Conservation (phyloP, 2,797 vertebrate genomes). For the Gallirallus australis region DNA sequence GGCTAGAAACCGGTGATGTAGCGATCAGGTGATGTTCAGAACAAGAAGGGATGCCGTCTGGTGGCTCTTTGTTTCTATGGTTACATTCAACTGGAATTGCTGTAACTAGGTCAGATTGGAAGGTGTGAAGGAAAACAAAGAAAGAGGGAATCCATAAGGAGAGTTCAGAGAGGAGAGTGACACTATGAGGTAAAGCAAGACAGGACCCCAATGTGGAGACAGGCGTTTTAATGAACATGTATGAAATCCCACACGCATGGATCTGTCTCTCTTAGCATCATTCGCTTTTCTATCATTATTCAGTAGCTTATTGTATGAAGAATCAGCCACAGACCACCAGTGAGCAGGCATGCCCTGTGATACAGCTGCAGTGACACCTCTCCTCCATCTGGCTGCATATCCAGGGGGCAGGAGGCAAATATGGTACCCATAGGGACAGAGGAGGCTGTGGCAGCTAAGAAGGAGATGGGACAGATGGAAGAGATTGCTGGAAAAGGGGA, state of each 20-base stretch:
- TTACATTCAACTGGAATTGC: not conserved
- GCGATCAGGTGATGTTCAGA: constrained; percentile 4
- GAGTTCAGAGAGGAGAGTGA: not conserved
- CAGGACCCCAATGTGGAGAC: not conserved
- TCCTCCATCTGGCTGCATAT: not conserved
- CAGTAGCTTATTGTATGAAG: not conserved
- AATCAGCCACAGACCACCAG: not conserved
- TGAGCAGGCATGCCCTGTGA: no score
- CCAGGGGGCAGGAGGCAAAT: not conserved
- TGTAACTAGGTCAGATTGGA: constrained; percentile 40
- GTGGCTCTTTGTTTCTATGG: constrained; percentile 56
- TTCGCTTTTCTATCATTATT: not conserved
- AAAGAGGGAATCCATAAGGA: not conserved
- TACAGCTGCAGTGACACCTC: not conserved
- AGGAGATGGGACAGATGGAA: not conserved
- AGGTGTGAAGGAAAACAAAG: constrained; percentile 48
- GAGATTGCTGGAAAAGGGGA: not conserved
- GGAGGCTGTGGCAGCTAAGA: not conserved
- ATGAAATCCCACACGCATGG: not conserved
- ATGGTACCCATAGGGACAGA: not conserved
- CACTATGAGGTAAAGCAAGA: not conserved
- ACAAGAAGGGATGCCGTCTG: not conserved
- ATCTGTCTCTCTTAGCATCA: not conserved
- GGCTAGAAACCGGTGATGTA: not conserved
- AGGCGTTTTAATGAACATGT: not conserved